These are phyloP conservation scores for Melanotaenia trifasciata DNA, from an alignment of 2,797 vertebrate genomes.

Conservation along the genomic window DNA sequence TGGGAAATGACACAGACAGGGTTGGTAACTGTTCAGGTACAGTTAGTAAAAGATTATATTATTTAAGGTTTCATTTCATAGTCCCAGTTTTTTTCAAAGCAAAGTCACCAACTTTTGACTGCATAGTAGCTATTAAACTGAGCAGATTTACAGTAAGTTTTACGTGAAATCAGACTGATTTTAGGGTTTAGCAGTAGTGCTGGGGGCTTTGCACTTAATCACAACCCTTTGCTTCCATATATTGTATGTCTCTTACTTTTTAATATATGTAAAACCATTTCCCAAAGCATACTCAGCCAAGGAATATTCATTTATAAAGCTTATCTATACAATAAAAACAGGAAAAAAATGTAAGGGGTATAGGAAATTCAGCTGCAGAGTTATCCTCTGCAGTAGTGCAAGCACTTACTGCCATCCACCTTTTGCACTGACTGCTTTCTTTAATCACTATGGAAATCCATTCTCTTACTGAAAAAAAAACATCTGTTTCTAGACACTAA, in stretches of 20 bases:
- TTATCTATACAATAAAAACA: conserved; percentile 45
- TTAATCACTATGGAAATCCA: conserved; percentile 41
- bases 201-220: conserved; percentile 38
- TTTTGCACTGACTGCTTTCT: conserved; percentile 45
- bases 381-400: conserved; percentile 41
- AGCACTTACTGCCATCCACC: conserved; percentile 24
- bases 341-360: conserved; percentile 22
- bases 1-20: conserved; percentile 31
- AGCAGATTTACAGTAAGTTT: conserved; percentile 22
- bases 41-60: conserved; percentile 27
- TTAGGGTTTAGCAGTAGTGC: conserved; percentile 19
- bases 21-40: conserved; percentile 49
- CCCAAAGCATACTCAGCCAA: conserved; percentile 66
- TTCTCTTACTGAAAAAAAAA: conserved; percentile 16
- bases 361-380: conserved; percentile 26
- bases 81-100: conserved; percentile 40
- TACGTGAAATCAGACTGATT: conserved; percentile 19
- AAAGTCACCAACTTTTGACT: conserved; percentile 33
- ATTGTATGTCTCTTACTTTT: conserved; percentile 22
- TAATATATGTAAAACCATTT: conserved; percentile 16
- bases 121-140: conserved; percentile 23
- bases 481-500: conserved; percentile 58
- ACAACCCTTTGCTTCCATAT: conserved; percentile 29
- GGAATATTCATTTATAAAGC: conserved; percentile 50
- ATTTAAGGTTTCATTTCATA: conserved; percentile 23